phyloP scores from a whole-genome alignment of 1,140 invertebrate genomes.

The Euglossa dilemma region DNA sequence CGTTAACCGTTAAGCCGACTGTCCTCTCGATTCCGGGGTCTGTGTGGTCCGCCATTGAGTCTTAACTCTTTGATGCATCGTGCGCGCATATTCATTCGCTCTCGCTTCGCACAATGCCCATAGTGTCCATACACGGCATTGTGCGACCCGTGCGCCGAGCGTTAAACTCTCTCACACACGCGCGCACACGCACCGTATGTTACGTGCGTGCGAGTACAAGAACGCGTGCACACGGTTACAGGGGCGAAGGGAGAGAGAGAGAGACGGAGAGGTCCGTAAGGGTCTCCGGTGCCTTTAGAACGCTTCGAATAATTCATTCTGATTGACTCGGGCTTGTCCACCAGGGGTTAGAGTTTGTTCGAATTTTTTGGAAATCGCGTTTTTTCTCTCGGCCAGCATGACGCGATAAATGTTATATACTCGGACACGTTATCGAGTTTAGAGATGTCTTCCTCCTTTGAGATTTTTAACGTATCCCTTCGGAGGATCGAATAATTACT shows the following conservation, averaged over 20 bases:
- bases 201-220: background rate
- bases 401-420: background rate
- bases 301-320: conserved; percentile 66
- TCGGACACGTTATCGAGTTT: background rate
- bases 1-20: conserved; percentile 73
- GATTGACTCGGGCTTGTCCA: conserved; percentile 10
- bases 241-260: background rate
- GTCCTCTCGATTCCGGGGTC: conserved; percentile 72
- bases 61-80: conserved; percentile 76
- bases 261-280: background rate
- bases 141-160: conserved; percentile 70
- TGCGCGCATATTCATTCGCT: conserved; percentile 74
- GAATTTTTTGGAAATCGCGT: background rate
- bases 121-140: conserved; percentile 74
- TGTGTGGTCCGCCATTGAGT: conserved; percentile 75
- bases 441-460: background rate
- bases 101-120: conserved; percentile 71
- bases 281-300: conserved; percentile 43
- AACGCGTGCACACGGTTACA: background rate
- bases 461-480: background rate
- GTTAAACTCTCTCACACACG: conserved; percentile 69
- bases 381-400: background rate
- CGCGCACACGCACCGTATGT: background rate
- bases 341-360: background rate
- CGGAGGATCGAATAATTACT: too few species aligned